phyloP scores from a whole-genome alignment of 2,797 vertebrate genomes.

The Enteromius thamalakanensis region DNA sequence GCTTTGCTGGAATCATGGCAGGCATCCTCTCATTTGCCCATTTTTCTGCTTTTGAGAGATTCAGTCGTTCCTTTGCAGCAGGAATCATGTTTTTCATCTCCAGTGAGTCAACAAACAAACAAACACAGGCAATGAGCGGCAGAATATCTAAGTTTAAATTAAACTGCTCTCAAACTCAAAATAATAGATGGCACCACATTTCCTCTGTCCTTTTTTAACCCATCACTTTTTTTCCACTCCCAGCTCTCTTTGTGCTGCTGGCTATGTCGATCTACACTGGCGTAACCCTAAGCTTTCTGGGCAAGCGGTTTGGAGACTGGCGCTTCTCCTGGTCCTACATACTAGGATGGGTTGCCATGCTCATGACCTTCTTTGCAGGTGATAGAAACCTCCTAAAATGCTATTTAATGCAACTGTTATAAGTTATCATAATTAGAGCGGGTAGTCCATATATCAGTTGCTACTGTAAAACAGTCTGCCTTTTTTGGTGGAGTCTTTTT shows the following conservation, averaged over 20 bases:
- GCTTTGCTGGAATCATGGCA: conserved; percentile 83
- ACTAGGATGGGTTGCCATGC: conserved; percentile 87
- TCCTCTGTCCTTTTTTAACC: background rate
- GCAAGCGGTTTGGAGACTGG: conserved; percentile 87
- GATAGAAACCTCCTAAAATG: conserved; percentile 22
- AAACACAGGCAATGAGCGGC: background rate
- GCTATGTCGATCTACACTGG: conserved; percentile 88
- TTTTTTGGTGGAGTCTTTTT: background rate
- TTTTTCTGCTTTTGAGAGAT: conserved; percentile 82
- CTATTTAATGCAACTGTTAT: background rate
- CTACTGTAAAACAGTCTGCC: background rate
- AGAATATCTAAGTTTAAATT: background rate
- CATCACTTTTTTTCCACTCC: background rate
- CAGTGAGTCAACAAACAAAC: conserved; percentile 74
- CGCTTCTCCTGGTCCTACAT: conserved; percentile 93
- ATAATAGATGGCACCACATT: background rate
- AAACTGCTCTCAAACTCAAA: background rate
- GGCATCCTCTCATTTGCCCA: conserved; percentile 86
- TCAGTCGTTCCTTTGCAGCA: conserved; percentile 86
- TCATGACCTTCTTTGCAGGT: conserved; percentile 91
- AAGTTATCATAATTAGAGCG: background rate
- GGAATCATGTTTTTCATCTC: conserved; percentile 88
- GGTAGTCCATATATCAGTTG: background rate
- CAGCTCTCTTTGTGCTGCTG: conserved; percentile 83
- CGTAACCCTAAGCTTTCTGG: conserved; percentile 86